Conservation (phyloP, 1,140 invertebrate genomes). For the Ooceraea biroi region DNA sequence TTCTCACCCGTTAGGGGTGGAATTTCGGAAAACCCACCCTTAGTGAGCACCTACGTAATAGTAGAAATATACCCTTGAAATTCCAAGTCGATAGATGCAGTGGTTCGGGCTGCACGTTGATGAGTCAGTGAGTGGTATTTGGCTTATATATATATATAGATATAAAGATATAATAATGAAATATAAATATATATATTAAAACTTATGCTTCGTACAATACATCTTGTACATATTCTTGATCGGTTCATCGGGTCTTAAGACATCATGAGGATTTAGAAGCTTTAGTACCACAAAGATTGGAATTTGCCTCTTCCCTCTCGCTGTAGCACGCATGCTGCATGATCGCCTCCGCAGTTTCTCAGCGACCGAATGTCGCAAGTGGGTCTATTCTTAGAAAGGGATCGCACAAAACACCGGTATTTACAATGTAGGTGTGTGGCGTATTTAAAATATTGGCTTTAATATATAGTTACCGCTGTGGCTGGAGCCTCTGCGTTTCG, state of each 20-base stretch:
- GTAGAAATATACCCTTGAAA: no score
- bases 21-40: no score
- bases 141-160: no score
- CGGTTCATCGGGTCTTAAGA: background rate
- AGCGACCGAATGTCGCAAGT: slow-evolving; percentile 44
- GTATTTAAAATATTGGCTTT: slow-evolving; percentile 82
- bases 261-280: background rate
- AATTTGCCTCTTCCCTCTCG: slow-evolving; percentile 28
- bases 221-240: slow-evolving; percentile 8
- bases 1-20: no score
- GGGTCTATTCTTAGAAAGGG: slow-evolving; percentile 82
- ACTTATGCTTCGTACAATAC: slow-evolving; percentile 22
- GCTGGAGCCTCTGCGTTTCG: slow-evolving; percentile 23
- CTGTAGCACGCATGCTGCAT: background rate
- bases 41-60: no score
- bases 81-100: no score
- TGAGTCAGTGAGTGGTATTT: no score
- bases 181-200: slow-evolving; percentile 18
- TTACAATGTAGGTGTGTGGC: slow-evolving; percentile 82
- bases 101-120: no score
- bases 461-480: slow-evolving; percentile 76
- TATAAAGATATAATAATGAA: no score
- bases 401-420: slow-evolving; percentile 79
- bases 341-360: slow-evolving; percentile 38
- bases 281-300: slow-evolving; percentile 30